Conservation (phyloP, 92 coral and sea anemone genomes). For the Montipora capitata region DNA sequence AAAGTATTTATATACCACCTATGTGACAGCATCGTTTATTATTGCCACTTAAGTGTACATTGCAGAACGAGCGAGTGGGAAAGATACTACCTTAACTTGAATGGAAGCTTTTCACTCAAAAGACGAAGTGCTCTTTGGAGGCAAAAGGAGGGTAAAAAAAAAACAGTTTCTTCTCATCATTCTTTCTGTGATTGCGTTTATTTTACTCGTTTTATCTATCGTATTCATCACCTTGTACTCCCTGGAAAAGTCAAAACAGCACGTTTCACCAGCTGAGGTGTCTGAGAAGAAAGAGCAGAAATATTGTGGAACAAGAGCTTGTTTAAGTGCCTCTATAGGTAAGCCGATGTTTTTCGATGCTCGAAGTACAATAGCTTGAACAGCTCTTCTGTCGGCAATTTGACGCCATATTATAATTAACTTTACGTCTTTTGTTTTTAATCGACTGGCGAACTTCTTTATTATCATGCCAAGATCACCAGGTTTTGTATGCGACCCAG, state of each 20-base stretch:
- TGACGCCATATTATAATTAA: background rate
- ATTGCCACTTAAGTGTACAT: background rate
- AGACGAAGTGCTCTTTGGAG: background rate
- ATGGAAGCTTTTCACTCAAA: background rate
- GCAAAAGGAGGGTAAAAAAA: background rate
- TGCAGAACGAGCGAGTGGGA: background rate
- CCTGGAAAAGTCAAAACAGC: slow-evolving; percentile 15
- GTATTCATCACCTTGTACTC: slow-evolving; percentile 42
- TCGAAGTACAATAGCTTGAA: too few relatives aligned
- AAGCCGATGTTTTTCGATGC: background rate
- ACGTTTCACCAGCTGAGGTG: background rate
- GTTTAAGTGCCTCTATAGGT: slow-evolving; percentile 33
- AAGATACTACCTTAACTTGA: background rate
- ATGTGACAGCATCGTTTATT: too few relatives aligned
- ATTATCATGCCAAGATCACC: too few relatives aligned
- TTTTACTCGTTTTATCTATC: slow-evolving; percentile 38
- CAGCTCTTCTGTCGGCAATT: background rate
- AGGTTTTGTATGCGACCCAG: too few relatives aligned
- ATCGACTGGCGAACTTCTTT: too few relatives aligned
- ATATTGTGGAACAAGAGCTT: slow-evolving; percentile 39
- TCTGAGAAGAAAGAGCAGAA: background rate
- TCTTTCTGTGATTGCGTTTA: background rate
- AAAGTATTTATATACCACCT: too few relatives aligned
- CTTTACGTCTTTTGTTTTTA: too few relatives aligned
- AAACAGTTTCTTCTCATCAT: background rate